Base-by-base conservation (phyloP, 2,888 invertebrate genomes). In the Notodonta dromedarius region DNA sequence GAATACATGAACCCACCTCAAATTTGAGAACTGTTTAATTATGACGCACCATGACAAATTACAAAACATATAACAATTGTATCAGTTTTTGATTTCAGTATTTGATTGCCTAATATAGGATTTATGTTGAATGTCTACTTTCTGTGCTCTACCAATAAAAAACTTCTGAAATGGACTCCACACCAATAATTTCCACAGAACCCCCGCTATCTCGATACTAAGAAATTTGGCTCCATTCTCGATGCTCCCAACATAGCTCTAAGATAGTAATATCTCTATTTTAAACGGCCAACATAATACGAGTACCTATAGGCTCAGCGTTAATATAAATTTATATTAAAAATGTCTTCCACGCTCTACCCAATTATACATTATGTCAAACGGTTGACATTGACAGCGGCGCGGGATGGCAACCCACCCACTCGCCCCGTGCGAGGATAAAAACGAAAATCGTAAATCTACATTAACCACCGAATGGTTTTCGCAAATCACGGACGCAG, bases 331-430 rank as follows among this genome's bases (percentile, higher is more conserved):
- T n/a, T n/a, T n/a, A n/a, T 16, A 50, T 50, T 50, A 50, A 50
- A 50, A 52, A 52, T 52, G 52, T 52, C 32, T 52, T 52, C 32
- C 52, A 12, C 16, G 16, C 50, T 9, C 68, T 50, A 50, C 50
- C 68, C 68, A 70, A 70, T 70, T 71, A 71, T 65, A 62, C 62
- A 16, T 53, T 54, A 56, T 66, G 71, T 71, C 70, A 61, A 66
- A 52, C 59, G 54, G 12, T 2, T 39, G 63, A 71, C 70, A 62
- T 62, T 71, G 61, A 66, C 69, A 66, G 50, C 61, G 53, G 24
- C 32, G 57, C 16, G 48, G 57, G 50, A 48, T 13, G 4, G 50
- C n/a, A 57, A 50, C 46, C 24, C 56, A 56, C 32, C 7, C 32
- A 48, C 24, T 24, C 16, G 46, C 44, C 35, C 35, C 35, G 35